Evolutionary conservation across 2,113 vertebrate species (phyloP).

Genomic region (Panurus biarmicus): DNA sequence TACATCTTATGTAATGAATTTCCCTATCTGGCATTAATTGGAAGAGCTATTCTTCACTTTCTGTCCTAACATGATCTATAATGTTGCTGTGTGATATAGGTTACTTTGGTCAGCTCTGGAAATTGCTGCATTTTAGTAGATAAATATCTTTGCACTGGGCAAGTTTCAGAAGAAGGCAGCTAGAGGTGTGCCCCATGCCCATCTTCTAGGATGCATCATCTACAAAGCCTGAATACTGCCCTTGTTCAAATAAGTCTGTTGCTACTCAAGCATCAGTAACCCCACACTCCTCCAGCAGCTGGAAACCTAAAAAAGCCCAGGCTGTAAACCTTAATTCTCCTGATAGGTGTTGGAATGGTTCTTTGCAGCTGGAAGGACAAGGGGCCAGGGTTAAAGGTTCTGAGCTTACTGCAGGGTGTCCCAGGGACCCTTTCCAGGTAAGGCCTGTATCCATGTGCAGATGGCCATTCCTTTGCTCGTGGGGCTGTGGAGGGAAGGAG

Average conservation of each 20-base stretch:
- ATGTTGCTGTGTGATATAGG: background rate
- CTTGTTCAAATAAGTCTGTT: background rate
- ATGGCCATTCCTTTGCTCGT: background rate
- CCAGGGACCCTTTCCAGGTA: background rate
- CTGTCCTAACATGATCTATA: background rate
- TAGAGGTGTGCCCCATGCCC: background rate
- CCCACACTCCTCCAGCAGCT: background rate
- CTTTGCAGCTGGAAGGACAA: background rate
- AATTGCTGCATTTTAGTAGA: background rate
- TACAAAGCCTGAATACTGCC: background rate
- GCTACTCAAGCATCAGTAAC: background rate
- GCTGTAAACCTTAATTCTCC: background rate
- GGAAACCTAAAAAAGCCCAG: background rate
- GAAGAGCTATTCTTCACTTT: constrained; percentile 5
- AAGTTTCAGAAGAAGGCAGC: background rate
- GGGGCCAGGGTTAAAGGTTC: background rate
- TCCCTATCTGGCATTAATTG: constrained; percentile 27
- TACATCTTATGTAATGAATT: constrained; percentile 12
- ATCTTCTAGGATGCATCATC: background rate
- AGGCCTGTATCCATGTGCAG: background rate
- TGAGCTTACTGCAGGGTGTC: background rate
- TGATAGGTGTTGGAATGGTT: background rate
- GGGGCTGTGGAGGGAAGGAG: background rate
- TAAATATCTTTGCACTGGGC: background rate
- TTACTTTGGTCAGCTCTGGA: background rate